phyloP scores from a whole-genome alignment of 2,888 invertebrate genomes.

The Punctoribates punctum region DNA sequence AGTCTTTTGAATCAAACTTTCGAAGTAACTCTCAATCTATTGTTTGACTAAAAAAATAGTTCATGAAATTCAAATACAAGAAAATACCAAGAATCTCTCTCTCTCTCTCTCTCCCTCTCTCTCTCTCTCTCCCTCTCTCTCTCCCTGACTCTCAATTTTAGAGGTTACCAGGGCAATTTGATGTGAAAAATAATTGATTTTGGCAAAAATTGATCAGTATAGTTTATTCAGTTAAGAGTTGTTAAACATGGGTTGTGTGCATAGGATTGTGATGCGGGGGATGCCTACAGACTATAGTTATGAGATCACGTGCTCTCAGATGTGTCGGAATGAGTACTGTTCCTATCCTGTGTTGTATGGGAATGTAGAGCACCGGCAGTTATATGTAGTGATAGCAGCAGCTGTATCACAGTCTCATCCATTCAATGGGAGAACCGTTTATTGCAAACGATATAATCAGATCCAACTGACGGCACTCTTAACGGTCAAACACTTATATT shows the following conservation, averaged over 20 bases:
- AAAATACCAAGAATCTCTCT: neutral
- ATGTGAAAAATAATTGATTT: no score
- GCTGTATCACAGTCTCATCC: neutral
- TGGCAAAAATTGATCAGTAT: neutral
- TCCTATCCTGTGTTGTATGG: neutral
- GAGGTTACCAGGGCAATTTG: no score
- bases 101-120: neutral
- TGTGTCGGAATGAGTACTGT: neutral
- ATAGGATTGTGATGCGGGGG: constrained; percentile 20
- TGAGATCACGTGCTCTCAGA: neutral
- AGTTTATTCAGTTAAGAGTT: neutral
- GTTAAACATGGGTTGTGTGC: neutral
- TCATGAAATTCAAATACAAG: neutral
- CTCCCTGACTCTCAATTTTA: neutral
- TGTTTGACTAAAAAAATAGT: neutral
- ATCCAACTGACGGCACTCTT: neutral
- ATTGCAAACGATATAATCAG: neutral
- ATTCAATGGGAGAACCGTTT: neutral
- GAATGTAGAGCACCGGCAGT: neutral
- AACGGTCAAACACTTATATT: neutral
- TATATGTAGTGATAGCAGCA: neutral
- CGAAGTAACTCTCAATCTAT: constrained; percentile 7
- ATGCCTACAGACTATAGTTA: neutral
- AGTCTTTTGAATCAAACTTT: neutral
- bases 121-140: constrained; percentile 3